These are phyloP conservation scores for Madoqua kirkii DNA, from an alignment of 2,113 vertebrate genomes.

Conservation along the genomic window DNA sequence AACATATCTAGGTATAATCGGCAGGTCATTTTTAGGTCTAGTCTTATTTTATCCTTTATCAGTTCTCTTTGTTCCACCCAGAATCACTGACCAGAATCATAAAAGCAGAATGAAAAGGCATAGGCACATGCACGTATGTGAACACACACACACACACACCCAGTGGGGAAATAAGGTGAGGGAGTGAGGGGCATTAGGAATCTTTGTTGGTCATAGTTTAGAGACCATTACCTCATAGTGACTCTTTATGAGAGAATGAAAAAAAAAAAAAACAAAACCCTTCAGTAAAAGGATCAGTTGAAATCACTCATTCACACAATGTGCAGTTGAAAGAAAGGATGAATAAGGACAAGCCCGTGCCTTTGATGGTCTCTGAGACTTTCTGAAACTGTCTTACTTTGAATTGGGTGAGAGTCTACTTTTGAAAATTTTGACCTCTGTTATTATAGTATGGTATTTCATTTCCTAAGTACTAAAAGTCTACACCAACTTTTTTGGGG, in stretches of 20 bases:
- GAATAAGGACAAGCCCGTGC: background rate
- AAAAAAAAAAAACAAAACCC: background rate
- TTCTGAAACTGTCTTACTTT: slow-evolving; percentile 26
- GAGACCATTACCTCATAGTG: background rate
- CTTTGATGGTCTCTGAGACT: slow-evolving; percentile 4
- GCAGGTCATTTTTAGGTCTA: background rate
- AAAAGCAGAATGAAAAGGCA: background rate
- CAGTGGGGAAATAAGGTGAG: background rate
- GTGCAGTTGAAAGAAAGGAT: slow-evolving; percentile 34
- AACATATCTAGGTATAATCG: background rate
- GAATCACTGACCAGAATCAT: background rate
- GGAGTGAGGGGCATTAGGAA: background rate
- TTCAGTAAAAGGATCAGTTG: slow-evolving; percentile 46
- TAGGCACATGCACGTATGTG: too few species aligned
- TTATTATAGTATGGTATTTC: background rate
- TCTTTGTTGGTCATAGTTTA: background rate
- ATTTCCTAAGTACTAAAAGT: background rate
- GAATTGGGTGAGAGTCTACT: slow-evolving; percentile 7
- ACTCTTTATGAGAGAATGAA: slow-evolving; percentile 23
- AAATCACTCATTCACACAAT: slow-evolving; percentile 27
- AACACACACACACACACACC: background rate
- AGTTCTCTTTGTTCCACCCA: background rate
- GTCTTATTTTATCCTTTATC: background rate
- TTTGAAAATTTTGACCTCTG: slow-evolving; percentile 28
- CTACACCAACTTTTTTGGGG: background rate